Conservation (phyloP, 2,113 vertebrate genomes). For the Equus przewalskii region DNA sequence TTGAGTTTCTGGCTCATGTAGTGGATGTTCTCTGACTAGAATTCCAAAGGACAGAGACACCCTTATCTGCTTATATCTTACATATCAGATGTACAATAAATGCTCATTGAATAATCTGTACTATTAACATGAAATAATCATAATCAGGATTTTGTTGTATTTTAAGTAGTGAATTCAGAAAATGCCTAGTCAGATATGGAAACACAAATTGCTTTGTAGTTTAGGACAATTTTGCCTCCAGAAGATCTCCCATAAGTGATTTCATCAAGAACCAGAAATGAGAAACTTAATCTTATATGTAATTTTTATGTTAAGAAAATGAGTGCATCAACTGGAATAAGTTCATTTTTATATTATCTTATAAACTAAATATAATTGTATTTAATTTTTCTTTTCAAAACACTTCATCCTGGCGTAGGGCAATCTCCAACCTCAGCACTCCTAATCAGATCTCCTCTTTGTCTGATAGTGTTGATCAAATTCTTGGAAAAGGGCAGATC, state of each 20-base stretch:
- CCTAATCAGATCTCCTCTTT: constrained; percentile 72
- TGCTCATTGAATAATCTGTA: not conserved
- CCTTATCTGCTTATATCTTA: not conserved
- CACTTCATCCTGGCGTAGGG: not conserved
- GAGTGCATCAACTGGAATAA: constrained; percentile 38
- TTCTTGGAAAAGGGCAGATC: constrained; percentile 97
- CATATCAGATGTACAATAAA: not conserved
- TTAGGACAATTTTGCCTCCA: constrained; percentile 21
- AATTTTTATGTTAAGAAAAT: constrained; percentile 37
- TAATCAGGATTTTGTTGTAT: constrained; percentile 12
- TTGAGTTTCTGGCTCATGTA: not conserved
- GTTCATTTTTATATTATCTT: constrained; percentile 37
- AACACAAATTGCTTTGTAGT: constrained; percentile 1
- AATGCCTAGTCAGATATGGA: not conserved
- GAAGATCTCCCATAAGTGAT: not conserved
- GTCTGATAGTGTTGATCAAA: constrained; percentile 95
- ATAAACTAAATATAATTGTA: constrained; percentile 33
- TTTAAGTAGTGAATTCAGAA: constrained; percentile 24
- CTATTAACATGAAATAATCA: constrained; percentile 22
- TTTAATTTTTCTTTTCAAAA: constrained; percentile 41
- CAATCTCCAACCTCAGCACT: not conserved
- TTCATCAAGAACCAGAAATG: not conserved
- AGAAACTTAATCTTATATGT: constrained; percentile 25
- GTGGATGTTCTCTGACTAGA: not conserved
- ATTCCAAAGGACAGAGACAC: not conserved